A percentile compares a stretch with the other conserved stretches of the same genome.
These are phyloP conservation scores for Myripristis murdjan DNA, from an alignment of 2,797 vertebrate species.

Conservation along the genomic window DNA sequence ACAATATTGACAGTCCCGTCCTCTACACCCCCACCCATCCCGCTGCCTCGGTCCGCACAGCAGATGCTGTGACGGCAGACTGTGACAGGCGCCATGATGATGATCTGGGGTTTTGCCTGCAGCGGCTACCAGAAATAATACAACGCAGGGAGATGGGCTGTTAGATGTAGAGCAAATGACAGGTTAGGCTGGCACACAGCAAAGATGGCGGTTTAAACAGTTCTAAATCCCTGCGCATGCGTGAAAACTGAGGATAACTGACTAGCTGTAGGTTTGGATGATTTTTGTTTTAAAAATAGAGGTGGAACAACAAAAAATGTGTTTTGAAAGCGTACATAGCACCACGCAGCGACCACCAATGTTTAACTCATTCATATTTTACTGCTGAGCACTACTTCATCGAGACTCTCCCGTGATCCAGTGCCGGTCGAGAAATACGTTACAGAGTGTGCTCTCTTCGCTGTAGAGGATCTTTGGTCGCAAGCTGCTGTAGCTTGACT, in stretches of 20 bases:
- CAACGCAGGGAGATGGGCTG: not conserved
- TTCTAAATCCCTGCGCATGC: slow-evolving; percentile 36
- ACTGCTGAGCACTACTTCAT: slow-evolving; percentile 6
- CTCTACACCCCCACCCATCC: slow-evolving; percentile 24
- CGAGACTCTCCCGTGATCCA: slow-evolving; percentile 63
- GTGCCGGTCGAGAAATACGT: slow-evolving; percentile 7
- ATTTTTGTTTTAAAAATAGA: too few species aligned
- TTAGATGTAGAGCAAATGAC: not conserved
- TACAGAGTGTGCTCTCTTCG: slow-evolving; percentile 14
- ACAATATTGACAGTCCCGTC: slow-evolving; percentile 73
- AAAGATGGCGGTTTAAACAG: slow-evolving; percentile 60
- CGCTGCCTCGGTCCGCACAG: slow-evolving; percentile 78
- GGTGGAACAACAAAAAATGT: fast-evolving
- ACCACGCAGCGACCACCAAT: not conserved
- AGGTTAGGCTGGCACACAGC: not conserved
- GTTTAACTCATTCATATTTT: slow-evolving; percentile 55
- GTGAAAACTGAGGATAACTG: slow-evolving; percentile 9
- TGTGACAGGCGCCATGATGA: slow-evolving; percentile 86
- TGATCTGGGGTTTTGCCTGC: slow-evolving; percentile 86
- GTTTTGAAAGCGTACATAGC: not conserved
- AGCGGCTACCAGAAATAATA: slow-evolving; percentile 67
- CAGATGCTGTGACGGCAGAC: slow-evolving; percentile 81
- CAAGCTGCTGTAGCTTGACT: slow-evolving; percentile 69
- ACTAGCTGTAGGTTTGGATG: too few species aligned
- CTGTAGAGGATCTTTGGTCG: slow-evolving; percentile 41